Evolutionary conservation across 1,140 invertebrate species (phyloP).

Genomic region (Lepidurus packardi): DNA sequence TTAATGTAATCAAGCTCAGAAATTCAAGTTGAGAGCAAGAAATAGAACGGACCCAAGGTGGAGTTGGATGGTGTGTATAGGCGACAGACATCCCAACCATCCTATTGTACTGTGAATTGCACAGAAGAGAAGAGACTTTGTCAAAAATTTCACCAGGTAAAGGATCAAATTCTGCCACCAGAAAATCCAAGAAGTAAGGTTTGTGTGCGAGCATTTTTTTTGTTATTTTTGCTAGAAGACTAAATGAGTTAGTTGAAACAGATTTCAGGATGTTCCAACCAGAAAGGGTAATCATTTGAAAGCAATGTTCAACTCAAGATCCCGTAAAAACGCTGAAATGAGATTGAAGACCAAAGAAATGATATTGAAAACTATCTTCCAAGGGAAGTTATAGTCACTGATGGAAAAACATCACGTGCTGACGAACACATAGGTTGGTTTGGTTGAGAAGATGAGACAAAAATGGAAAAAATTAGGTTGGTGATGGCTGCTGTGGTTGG

Average conservation of each 20-base stretch:
- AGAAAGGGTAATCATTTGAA: too few species aligned
- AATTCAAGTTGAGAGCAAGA: constrained; percentile 19
- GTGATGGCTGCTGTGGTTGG: constrained; percentile 15
- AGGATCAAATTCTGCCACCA: neutral
- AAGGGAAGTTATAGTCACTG: constrained; percentile 21
- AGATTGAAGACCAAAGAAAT: neutral
- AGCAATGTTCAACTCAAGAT: neutral
- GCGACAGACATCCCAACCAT: constrained; percentile 12
- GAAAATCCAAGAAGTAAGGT: neutral
- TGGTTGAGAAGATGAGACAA: constrained; percentile 17
- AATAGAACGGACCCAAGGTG: constrained; percentile 14
- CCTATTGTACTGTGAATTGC: constrained; percentile 9
- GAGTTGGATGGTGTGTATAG: constrained; percentile 11
- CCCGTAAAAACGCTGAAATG: neutral
- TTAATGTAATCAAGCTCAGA: constrained; percentile 22
- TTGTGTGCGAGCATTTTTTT: constrained; percentile 22
- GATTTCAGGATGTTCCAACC: neutral
- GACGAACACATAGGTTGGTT: constrained; percentile 18
- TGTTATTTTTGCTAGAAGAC: constrained; percentile 16
- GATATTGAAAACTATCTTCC: constrained; percentile 13
- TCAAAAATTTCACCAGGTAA: neutral
- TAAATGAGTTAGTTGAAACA: neutral
- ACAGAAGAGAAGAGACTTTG: constrained; percentile 18
- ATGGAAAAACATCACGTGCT: constrained; percentile 21
- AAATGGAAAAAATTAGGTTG: constrained; percentile 1